Evolutionary conservation across 2,888 invertebrate genomes (phyloP).

Genomic region (Sarcophaga subvicina): DNA sequence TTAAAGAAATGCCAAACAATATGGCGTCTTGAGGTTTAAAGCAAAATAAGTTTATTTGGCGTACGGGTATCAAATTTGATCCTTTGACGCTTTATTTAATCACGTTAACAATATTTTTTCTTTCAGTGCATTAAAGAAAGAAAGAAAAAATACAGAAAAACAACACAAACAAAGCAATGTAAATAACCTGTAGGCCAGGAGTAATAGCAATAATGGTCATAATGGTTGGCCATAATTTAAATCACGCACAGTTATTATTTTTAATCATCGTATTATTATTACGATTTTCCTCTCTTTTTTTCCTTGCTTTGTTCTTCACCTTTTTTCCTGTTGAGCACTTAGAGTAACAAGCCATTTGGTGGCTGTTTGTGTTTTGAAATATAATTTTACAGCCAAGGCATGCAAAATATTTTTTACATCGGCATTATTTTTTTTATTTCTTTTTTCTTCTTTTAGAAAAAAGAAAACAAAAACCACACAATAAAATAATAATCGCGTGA

Average conservation of each 20-base stretch:
- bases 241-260: conserved; percentile 62
- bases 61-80: no score
- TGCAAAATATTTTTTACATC: conserved; percentile 12
- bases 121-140: no score
- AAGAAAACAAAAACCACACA: conserved; percentile 1
- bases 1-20: no score
- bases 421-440: background rate
- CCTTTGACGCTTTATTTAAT: no score
- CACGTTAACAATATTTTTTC: no score
- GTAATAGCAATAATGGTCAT: conserved; percentile 26
- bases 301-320: background rate
- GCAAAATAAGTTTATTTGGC: no score
- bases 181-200: background rate
- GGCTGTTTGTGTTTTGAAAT: background rate
- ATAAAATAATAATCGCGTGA: conserved; percentile 52
- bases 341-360: conserved; percentile 9
- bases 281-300: conserved; percentile 15
- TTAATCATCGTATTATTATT: conserved; percentile 45
- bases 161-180: background rate
- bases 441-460: background rate
- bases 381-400: conserved; percentile 9
- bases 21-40: no score
- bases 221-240: conserved; percentile 43
- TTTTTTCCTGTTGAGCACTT: background rate
- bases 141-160: background rate